Evolutionary conservation across 1,140 invertebrate species (phyloP), one percentile per base, ranked within the genome.

Genomic region (Eumaeus atala): DNA sequence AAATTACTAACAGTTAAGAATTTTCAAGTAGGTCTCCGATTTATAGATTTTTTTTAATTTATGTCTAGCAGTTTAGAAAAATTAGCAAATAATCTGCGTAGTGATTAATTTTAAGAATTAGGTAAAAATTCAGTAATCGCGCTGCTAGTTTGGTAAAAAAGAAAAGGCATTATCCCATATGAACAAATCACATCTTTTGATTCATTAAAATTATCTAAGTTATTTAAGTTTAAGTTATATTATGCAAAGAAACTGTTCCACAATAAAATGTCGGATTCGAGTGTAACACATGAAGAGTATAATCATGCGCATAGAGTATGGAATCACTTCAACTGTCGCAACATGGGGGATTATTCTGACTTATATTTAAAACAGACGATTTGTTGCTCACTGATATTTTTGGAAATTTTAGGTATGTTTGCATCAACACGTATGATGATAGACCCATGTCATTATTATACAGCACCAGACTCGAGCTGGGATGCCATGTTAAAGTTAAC

Each of bases 361-460:
- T 49, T 85, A 6, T 89, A 88, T 67, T 44, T 87, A n/a, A 84
- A 79, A 76, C 73, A 14, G 83, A 88, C 60, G 74, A 85, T 42
- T 40, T 51, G 10, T 17, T 87, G 7, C 56, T 87, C 16, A 64
- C 70, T 16, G 84, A 84, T 64, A 58, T 86, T 11, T 80, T 86
- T 67, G 74, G 84, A 77, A 79, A 77, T 65, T 87, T 86, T 64
- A 35, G 58, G 53, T 38, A 61, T 69, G 21, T 62, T n/a, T 60
- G 59, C 51, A 16, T 58, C 17, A 36, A 21, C 35, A 58, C 59
- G 21, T 28, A 2, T 10, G 57, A 84, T 66, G 18, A 48, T 12
- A 52, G 83, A 84, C 62, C 70, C 70, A 16, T 44, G 58, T 9
- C 67, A 79, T 64, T 85, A 74, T 54, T 72, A 70, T 58, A 83